phyloP scores from a whole-genome alignment of 2,113 vertebrate species.

The Apteryx mantelli region DNA sequence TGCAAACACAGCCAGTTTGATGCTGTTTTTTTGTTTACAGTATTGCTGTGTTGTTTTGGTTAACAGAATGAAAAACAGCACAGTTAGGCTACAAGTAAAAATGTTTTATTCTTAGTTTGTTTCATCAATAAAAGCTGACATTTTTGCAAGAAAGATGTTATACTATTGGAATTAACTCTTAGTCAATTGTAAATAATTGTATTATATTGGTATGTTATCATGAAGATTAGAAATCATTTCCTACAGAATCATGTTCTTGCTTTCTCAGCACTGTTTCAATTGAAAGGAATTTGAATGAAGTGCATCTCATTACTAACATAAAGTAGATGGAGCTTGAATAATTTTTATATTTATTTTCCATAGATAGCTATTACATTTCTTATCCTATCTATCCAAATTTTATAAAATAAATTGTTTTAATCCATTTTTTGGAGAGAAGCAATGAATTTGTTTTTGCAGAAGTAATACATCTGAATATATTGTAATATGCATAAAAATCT shows the following conservation, averaged over 20 bases:
- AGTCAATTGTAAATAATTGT: slow-evolving; percentile 89
- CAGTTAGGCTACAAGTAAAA: slow-evolving; percentile 79
- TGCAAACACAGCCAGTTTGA: slow-evolving; percentile 79
- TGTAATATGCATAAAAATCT: slow-evolving; percentile 84
- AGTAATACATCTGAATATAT: slow-evolving; percentile 82
- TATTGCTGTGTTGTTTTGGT: slow-evolving; percentile 81
- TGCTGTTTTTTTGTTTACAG: slow-evolving; percentile 82
- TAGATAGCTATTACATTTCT: slow-evolving; percentile 83
- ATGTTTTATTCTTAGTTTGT: slow-evolving; percentile 85
- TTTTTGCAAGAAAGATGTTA: slow-evolving; percentile 84
- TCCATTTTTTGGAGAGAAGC: slow-evolving; percentile 80
- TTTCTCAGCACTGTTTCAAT: slow-evolving; percentile 86
- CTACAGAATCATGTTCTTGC: slow-evolving; percentile 84
- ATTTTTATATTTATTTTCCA: slow-evolving; percentile 86
- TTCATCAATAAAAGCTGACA: slow-evolving; percentile 85
- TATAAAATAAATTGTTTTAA: slow-evolving; percentile 86
- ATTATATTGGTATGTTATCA: slow-evolving; percentile 85
- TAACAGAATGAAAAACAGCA: slow-evolving; percentile 83
- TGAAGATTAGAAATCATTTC: slow-evolving; percentile 88
- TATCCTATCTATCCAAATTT: slow-evolving; percentile 85
- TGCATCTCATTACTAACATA: slow-evolving; percentile 86
- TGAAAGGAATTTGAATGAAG: slow-evolving; percentile 88
- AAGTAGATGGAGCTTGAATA: slow-evolving; percentile 86
- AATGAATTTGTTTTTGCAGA: slow-evolving; percentile 84
- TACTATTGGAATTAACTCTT: slow-evolving; percentile 86